Evolutionary conservation across 2,888 invertebrate species (phyloP).

Genomic region (Strigamia transsilvanica): DNA sequence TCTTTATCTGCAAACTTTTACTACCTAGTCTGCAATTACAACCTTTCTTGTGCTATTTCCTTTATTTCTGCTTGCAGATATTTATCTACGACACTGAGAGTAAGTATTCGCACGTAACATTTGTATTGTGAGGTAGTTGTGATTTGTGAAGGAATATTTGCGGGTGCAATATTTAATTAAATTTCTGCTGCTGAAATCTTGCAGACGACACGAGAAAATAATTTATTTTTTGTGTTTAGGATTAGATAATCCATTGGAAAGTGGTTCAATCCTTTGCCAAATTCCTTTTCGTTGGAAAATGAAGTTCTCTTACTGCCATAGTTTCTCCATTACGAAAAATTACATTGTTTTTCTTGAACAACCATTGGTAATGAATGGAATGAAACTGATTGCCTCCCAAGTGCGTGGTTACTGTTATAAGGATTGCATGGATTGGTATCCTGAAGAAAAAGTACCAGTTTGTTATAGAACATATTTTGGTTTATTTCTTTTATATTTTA

Average conservation of each 20-base stretch:
- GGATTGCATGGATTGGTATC: conserved; percentile 64
- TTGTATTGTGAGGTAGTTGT: too few relatives aligned
- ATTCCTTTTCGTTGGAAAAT: conserved; percentile 58
- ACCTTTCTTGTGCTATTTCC: too few relatives aligned
- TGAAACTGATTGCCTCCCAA: conserved; percentile 63
- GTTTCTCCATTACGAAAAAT: conserved; percentile 68
- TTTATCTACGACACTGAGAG: too few relatives aligned
- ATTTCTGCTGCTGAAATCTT: too few relatives aligned
- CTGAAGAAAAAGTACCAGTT: conserved; percentile 61
- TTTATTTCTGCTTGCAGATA: too few relatives aligned
- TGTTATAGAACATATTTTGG: conserved; percentile 51
- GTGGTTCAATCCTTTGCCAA: conserved; percentile 55
- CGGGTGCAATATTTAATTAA: too few relatives aligned
- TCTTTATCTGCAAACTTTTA: neutral
- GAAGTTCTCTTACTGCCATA: conserved; percentile 63
- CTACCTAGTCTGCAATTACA: neutral
- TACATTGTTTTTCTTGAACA: conserved; percentile 68
- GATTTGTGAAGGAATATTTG: too few relatives aligned
- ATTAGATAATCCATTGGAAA: conserved; percentile 1
- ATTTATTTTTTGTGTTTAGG: neutral
- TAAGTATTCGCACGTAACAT: too few relatives aligned
- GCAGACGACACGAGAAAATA: neutral
- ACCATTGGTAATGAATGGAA: conserved; percentile 65
- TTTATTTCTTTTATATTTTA: neutral
- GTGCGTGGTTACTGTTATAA: conserved; percentile 62